Evolutionary conservation across 2,888 invertebrate species (phyloP).

Genomic region (Pammene aurita): DNA sequence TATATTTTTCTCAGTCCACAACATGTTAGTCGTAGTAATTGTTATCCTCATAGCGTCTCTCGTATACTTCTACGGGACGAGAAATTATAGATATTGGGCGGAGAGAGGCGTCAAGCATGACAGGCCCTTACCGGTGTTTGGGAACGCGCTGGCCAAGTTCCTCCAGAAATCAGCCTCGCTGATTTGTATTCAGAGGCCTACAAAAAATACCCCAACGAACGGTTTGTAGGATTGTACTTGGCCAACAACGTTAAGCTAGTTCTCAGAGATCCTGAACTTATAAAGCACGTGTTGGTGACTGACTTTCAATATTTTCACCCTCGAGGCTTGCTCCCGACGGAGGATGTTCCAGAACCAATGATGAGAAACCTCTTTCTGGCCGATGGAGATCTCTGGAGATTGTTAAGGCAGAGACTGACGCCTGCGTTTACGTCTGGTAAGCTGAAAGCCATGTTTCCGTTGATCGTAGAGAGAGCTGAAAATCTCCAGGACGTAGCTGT

Average conservation of each 20-base stretch:
- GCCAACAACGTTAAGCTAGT: constrained; percentile 47
- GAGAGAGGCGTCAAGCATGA: constrained; percentile 46
- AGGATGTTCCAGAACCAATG: constrained; percentile 49
- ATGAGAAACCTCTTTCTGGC: constrained; percentile 52
- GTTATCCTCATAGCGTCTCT: background rate
- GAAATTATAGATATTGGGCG: constrained; percentile 47
- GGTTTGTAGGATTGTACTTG: constrained; percentile 52
- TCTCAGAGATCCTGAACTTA: constrained; percentile 52
- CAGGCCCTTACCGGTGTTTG: constrained; percentile 47
- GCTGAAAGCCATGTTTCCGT: constrained; percentile 2
- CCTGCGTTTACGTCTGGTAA: constrained; percentile 55
- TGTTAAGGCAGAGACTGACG: constrained; percentile 54
- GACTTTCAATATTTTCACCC: constrained; percentile 52
- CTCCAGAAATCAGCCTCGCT: constrained; percentile 43
- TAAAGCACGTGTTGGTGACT: constrained; percentile 50
- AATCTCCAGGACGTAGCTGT: constrained; percentile 49
- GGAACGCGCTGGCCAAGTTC: constrained; percentile 44
- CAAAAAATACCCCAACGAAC: constrained; percentile 50
- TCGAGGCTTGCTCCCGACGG: constrained; percentile 49
- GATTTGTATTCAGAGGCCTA: constrained; percentile 47
- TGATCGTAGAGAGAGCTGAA: constrained; percentile 51
- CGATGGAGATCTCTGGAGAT: constrained; percentile 57
- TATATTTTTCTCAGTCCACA: background rate
- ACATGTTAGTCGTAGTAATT: background rate
- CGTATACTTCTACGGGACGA: constrained; percentile 45